phyloP scores from a whole-genome alignment of 2,113 vertebrate genomes.

The Climacteris rufus region DNA sequence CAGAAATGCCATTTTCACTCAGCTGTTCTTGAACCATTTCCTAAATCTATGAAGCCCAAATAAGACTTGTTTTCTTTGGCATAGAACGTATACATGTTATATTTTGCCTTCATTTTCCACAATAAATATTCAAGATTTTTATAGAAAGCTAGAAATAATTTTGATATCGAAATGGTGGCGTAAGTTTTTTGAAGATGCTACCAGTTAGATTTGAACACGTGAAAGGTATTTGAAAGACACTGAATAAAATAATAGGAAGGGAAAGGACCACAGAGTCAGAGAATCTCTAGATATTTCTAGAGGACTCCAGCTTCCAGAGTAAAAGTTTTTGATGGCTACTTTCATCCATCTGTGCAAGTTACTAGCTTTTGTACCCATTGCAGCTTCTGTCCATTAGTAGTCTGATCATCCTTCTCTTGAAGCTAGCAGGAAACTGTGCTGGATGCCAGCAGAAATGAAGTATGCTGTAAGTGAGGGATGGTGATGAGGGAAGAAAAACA shows the following conservation, averaged over 20 bases:
- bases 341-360: not conserved
- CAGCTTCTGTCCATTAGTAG: not conserved
- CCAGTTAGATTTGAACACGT: not conserved
- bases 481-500: not conserved
- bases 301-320: not conserved
- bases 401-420: not conserved
- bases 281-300: not conserved
- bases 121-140: not conserved
- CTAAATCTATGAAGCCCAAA: not conserved
- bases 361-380: not conserved
- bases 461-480: not conserved
- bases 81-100: not conserved
- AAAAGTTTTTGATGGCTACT: not conserved
- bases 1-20: slow-evolving; percentile 9
- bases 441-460: not conserved
- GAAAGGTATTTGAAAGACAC: not conserved
- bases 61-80: slow-evolving; percentile 9
- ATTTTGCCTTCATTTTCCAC: not conserved
- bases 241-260: not conserved
- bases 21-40: not conserved
- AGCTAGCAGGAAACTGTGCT: not conserved
- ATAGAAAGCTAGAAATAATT: not conserved
- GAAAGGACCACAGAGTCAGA: not conserved
- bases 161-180: not conserved
- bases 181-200: not conserved